Evolutionary conservation across 2,113 vertebrate species (phyloP), one percentile per base, ranked within the genome.

Genomic region (Chionis minor): DNA sequence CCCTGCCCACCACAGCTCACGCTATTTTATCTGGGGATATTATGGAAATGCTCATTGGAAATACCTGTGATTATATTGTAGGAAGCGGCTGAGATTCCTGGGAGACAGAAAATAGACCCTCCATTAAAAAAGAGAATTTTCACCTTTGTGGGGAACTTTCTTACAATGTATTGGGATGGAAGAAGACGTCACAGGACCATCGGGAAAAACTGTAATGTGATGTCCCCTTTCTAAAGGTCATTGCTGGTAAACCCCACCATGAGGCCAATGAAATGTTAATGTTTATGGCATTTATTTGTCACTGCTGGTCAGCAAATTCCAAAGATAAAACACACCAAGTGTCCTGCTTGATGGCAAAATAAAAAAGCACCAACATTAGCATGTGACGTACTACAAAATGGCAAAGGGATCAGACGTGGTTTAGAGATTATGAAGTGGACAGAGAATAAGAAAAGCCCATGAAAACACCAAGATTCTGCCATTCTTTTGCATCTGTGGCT

Each of bases 11-110:
- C 11, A 6, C 54, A 79, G 27, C 38, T 81, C 22, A 4, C 6
- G 1, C 22, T 2, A 1, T 24, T 82, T 85, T 33, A 33, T 40
- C 1, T 1, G 32, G 20, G 59, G 54, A 71, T 0, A 1, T 35
- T 52, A 54, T 3, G 26, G 61, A 86, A 94, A 81, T 35, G 22
- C 14, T 23, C 30, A 40, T 5, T 20, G 45, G 40, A 86, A 89
- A 84, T 58, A 74, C 2, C 42, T 18, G 12, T 35, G 4, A 40
- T 79, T 71, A 22, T 40, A 28, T 9, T 59, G 26, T 12, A n/a
- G 30, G 27, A 30, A 26, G 28, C 18, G 30, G n/a, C 55, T 51
- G 71, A 28, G 24, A 70, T 44, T 83, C 28, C 55, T 63, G 38
- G 11, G 44, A 90, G 59, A 51, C 10, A 84, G 66, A 91, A 87